Base-by-base conservation (phyloP, 1,140 invertebrate species). In the Cepaea nemoralis region DNA sequence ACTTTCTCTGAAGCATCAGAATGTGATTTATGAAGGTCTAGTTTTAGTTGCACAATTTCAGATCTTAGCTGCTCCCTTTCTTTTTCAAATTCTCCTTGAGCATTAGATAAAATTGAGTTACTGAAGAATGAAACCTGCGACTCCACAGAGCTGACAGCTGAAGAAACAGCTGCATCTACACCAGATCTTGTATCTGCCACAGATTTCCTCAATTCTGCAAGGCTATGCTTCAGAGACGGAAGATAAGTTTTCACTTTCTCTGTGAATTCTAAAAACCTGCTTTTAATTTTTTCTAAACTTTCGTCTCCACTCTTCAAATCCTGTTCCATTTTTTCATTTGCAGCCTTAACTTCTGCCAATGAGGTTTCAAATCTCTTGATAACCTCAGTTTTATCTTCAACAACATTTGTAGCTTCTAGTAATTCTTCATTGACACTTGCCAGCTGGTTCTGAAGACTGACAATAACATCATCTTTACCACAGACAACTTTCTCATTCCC, bases 1-100 rank as follows among this genome's bases (percentile, higher is more conserved):
- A 71, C n/a, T 37, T 50, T 50, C 31, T 73, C 69, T 22, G 40
- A 27, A 2, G 37, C 24, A 22, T 66, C 78, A 45, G 67, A 27
- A 2, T 37, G 22, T 45, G 45, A 80, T 67, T 80, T 69, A 39
- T 85, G 73, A 40, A 86, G 77, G 42, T 83, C 59, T 93, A 71
- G 6, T 83, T 80, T 48, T 45, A 80, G 48, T 10, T 31, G n/a
- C 16, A 39, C 31, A 45, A 80, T 73, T 39, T 70, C 45, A 31
- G 14, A 8, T 27, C n/a, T 50, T 22, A 80, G n/a, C 3, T 22
- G 0, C 22, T 71, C 69, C 33, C 40, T 80, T 73, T 80, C 77
- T 24, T 67, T 16, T 8, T 69, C 48, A 42, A 10, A 80, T 37
- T 69, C 63, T 42, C 37, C 22, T n/a, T 45, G 8, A 37, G 55